A percentile compares a stretch with the other conserved stretches of the same genome.
These are phyloP conservation scores for Athene cunicularia DNA, from an alignment of 2,113 vertebrate species.

Conservation along the genomic window DNA sequence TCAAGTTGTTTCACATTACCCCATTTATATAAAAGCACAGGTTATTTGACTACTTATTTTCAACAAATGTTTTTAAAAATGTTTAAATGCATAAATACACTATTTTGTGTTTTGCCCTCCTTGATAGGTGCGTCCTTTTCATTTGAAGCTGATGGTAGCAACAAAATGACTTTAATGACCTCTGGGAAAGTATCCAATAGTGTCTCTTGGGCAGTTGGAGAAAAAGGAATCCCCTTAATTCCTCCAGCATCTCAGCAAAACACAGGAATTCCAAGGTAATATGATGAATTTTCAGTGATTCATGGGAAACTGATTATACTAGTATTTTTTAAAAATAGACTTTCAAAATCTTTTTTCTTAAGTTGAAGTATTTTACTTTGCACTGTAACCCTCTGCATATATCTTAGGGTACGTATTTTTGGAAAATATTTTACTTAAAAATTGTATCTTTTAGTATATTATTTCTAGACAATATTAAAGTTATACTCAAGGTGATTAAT, in stretches of 20 bases:
- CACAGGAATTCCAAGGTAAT: constrained; percentile 81
- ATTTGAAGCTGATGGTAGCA: constrained; percentile 90
- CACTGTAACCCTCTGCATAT: neutral
- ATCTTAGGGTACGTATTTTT: neutral
- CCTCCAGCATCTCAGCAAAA: constrained; percentile 83
- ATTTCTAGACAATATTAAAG: neutral
- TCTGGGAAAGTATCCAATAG: constrained; percentile 91
- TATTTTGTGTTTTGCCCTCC: neutral
- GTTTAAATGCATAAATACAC: neutral
- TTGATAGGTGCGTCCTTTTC: constrained; percentile 89
- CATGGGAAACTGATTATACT: neutral
- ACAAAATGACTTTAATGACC: constrained; percentile 88
- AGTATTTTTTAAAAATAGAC: neutral
- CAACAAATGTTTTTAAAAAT: neutral
- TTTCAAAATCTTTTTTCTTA: neutral
- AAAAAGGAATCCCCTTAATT: constrained; percentile 85
- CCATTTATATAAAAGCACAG: neutral
- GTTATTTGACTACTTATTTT: neutral
- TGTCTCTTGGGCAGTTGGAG: constrained; percentile 89
- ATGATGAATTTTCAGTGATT: neutral
- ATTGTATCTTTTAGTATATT: neutral
- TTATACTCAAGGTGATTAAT: neutral
- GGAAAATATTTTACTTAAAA: neutral
- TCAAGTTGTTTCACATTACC: neutral
- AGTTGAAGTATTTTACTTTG: neutral